Base-by-base conservation (phyloP, 2,797 vertebrate species). In the Danio kyathit region DNA sequence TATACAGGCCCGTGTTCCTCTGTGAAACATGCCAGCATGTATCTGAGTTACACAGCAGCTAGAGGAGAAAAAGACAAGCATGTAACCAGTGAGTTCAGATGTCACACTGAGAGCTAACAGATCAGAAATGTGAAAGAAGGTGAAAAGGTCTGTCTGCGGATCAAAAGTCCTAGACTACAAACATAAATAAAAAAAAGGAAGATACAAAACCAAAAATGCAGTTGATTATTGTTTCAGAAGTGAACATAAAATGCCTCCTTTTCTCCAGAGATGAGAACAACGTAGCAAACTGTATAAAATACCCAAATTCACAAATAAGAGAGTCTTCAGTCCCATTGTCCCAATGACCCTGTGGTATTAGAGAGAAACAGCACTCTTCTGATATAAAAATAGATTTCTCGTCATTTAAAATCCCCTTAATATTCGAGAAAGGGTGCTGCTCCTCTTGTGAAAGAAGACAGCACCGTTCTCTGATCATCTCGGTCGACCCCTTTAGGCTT, bases 361-460 rank as follows among this genome's bases (percentile, higher is more conserved):
- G 90, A 93, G 89, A 92, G 92, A 92, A 93, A 92, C 90, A 92
- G 89, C 91, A 92, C 93, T 82, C 86, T 86, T 93, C 90, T 86
- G 87, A 93, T 95, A 95, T 90, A 95, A 95, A 95, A 95, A 95
- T 95, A 95, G 84, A 95, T 88, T 93, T 92, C 92, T 94, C 94
- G 93, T 94, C 94, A 94, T 94, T 94, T 94, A 95, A 94, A 94
- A 91, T 92, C 94, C 93, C 91, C 86, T 91, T 91, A 92, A 91
- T 93, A 94, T 92, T 92, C 94, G 93, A 94, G 93, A 92, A 83
- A 81, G 67, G 76, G 80, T 79, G 84, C 82, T 74, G 80, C 54
- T 85, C 79, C 86, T 87, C 61, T 49, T 6, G 59, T 61, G 65
- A 65, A 63, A 78, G 81, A 82, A 76, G 67, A 69, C 65, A 85